phyloP scores from a whole-genome alignment of 2,888 invertebrate genomes.

The Tinea pellionella region DNA sequence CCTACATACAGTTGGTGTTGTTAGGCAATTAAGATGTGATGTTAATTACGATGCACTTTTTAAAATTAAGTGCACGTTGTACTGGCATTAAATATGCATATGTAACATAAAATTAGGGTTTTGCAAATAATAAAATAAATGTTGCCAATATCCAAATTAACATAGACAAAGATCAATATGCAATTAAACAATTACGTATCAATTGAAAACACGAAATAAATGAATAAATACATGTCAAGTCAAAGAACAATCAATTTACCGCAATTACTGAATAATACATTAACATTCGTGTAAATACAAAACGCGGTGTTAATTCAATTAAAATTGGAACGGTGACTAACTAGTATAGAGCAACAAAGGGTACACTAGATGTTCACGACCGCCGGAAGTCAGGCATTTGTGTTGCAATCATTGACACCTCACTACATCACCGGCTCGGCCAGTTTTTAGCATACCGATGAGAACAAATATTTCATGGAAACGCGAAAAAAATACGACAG shows the following conservation, averaged over 20 bases:
- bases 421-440: constrained; percentile 47
- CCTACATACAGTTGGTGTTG: background rate
- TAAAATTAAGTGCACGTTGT: background rate
- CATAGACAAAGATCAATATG: too few relatives aligned
- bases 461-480: constrained; percentile 48
- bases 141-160: background rate
- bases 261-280: constrained; percentile 9
- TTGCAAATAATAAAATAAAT: background rate
- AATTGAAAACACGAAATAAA: constrained; percentile 11
- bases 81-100: too few relatives aligned
- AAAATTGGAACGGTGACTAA: constrained; percentile 49
- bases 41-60: background rate
- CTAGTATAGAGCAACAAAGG: constrained; percentile 49
- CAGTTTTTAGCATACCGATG: constrained; percentile 41
- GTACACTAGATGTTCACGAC: constrained; percentile 34
- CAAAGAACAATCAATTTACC: constrained; percentile 5
- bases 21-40: constrained; percentile 2
- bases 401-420: constrained; percentile 66
- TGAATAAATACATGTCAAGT: constrained; percentile 13
- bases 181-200: constrained; percentile 14
- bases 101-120: background rate
- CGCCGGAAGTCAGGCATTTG: constrained; percentile 61
- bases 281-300: background rate
- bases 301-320: constrained; percentile 12
- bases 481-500: constrained; percentile 52